Percentiles rank a stretch among this genome's conserved stretches.
Evolutionary conservation across 2,113 vertebrate genomes (phyloP).

Genomic region (Myrmecophaga tridactyla): DNA sequence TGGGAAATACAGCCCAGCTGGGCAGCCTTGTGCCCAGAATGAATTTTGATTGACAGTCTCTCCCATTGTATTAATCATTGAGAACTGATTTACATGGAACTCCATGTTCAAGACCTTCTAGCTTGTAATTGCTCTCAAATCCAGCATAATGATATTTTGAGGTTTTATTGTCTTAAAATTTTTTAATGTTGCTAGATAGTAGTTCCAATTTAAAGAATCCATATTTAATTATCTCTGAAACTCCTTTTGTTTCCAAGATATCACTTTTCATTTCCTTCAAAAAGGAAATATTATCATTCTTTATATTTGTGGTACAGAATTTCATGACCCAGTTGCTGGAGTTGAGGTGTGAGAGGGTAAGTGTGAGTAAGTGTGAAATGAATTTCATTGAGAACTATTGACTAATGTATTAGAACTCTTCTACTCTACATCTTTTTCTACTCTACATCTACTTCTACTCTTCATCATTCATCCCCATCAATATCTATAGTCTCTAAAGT

Average conservation of each 20-base stretch:
- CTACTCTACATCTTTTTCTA: not conserved
- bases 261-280: not conserved
- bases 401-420: not conserved
- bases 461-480: not conserved
- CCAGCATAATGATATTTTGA: not conserved
- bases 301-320: not conserved
- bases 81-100: not conserved
- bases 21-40: not conserved
- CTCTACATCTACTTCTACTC: not conserved
- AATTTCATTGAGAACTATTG: not conserved
- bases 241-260: not conserved
- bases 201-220: not conserved
- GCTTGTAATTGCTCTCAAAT: not conserved
- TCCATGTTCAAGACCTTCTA: not conserved
- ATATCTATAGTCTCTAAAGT: not conserved
- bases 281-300: not conserved
- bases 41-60: not conserved
- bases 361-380: not conserved
- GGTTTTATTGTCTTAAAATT: constrained; percentile 7
- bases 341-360: not conserved
- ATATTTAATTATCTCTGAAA: not conserved
- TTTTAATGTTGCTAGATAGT: not conserved
- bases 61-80: not conserved
- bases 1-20: not conserved
- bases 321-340: not conserved